Conservation (phyloP, 2,888 invertebrate species). For the Anorthoa munda region DNA sequence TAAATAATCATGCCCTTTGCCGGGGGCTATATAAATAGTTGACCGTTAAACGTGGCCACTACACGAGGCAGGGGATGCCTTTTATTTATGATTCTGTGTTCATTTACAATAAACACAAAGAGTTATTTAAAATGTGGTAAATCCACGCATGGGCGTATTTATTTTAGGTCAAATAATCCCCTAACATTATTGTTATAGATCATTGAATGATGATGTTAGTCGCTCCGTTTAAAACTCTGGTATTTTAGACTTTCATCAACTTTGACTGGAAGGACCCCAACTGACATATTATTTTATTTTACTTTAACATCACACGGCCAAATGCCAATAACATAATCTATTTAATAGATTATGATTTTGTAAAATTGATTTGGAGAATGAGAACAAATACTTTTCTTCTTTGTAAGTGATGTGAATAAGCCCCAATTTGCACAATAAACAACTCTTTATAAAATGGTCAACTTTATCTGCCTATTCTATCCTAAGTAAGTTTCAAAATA, state of each 20-base stretch:
- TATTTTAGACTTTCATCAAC: neutral
- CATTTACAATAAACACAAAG: conserved; percentile 4
- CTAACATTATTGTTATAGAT: neutral
- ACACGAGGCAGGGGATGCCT: neutral
- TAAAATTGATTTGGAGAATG: too few species aligned
- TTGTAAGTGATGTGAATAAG: too few species aligned
- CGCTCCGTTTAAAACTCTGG: neutral
- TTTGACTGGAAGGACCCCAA: too few species aligned
- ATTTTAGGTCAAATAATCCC: neutral
- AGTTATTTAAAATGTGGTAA: neutral
- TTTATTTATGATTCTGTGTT: conserved; percentile 14
- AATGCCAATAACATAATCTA: too few species aligned
- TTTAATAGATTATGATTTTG: too few species aligned
- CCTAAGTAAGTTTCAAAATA: too few species aligned
- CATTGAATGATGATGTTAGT: neutral
- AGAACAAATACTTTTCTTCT: too few species aligned
- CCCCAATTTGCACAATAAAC: too few species aligned
- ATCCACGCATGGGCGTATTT: neutral
- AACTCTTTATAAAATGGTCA: too few species aligned
- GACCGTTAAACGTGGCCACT: neutral
- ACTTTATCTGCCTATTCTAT: too few species aligned
- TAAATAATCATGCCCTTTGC: conserved; percentile 5
- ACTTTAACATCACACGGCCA: too few species aligned
- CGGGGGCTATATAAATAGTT: neutral
- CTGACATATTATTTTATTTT: too few species aligned